Conservation (phyloP, 2,797 vertebrate genomes). For the Sarcophilus harrisii region DNA sequence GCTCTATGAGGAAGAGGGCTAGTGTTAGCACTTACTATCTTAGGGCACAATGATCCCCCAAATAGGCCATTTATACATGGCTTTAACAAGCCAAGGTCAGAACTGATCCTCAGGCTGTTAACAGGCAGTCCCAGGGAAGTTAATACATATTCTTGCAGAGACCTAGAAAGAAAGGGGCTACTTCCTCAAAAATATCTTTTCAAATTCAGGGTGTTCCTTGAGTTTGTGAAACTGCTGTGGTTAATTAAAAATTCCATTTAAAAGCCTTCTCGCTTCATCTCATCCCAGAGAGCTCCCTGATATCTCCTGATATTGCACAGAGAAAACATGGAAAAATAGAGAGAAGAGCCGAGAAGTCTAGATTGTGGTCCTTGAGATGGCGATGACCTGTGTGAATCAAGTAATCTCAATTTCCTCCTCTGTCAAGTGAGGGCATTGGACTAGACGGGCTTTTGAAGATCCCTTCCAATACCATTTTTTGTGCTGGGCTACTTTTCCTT, state of each 20-base stretch:
- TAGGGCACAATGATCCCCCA: background rate
- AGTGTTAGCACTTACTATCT: background rate
- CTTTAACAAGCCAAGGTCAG: constrained; percentile 17
- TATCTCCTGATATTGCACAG: constrained; percentile 23
- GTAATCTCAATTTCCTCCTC: constrained; percentile 18
- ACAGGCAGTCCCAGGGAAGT: background rate
- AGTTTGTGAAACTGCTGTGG: constrained; percentile 20
- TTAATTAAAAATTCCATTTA: constrained; percentile 46
- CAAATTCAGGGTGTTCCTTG: background rate
- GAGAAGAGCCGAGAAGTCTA: background rate
- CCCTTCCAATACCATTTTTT: background rate
- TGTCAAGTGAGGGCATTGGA: constrained; percentile 52
- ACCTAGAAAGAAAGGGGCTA: background rate
- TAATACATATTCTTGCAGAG: constrained; percentile 29
- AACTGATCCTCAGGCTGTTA: background rate
- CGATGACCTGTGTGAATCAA: background rate
- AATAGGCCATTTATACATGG: background rate
- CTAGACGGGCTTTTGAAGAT: constrained; percentile 41
- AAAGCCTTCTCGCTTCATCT: constrained; percentile 47
- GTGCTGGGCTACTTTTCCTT: background rate
- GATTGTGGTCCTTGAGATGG: constrained; percentile 24
- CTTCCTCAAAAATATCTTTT: background rate
- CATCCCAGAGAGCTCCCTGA: constrained; percentile 54
- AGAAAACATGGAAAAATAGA: background rate
- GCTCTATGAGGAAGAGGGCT: background rate